These are phyloP conservation scores for Chloroclystis v-ata DNA, from an alignment of 2,888 invertebrate genomes.

Conservation along the genomic window DNA sequence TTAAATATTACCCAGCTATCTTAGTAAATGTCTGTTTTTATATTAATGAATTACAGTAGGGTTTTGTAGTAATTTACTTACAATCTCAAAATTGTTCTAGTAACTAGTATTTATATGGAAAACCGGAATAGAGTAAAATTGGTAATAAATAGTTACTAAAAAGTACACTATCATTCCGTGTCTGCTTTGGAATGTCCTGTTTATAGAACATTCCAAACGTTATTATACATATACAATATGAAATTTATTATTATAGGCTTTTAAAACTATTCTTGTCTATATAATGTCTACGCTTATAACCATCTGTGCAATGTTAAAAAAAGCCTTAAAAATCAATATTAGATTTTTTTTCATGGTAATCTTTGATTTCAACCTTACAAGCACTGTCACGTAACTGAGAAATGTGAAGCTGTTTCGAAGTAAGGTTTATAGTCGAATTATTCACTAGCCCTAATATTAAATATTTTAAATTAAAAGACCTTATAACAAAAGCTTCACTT, in stretches of 20 bases:
- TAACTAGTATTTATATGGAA: conserved; percentile 10
- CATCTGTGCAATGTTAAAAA: no score
- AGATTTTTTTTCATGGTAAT: neutral
- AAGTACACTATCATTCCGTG: conserved; percentile 12
- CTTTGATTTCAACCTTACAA: neutral
- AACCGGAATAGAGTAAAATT: conserved; percentile 13
- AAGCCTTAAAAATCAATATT: no score
- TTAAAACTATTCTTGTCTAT: no score
- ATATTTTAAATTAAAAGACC: neutral
- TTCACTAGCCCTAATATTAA: neutral
- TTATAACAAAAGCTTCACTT: neutral
- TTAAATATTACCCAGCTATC: neutral
- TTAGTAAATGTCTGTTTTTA: conserved; percentile 5
- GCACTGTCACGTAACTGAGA: conserved; percentile 15
- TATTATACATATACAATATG: no score
- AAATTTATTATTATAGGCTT: no score
- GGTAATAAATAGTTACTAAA: conserved; percentile 9
- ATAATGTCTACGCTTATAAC: no score
- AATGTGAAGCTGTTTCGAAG: neutral
- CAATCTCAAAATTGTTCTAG: conserved; percentile 8
- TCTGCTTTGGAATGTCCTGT: no score
- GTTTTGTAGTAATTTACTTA: conserved; percentile 2
- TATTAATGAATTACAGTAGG: conserved; percentile 3
- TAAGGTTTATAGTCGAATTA: neutral
- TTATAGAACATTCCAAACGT: no score